phyloP scores from a whole-genome alignment of 1,140 invertebrate species.

The Macrotrachela quadricornifera region DNA sequence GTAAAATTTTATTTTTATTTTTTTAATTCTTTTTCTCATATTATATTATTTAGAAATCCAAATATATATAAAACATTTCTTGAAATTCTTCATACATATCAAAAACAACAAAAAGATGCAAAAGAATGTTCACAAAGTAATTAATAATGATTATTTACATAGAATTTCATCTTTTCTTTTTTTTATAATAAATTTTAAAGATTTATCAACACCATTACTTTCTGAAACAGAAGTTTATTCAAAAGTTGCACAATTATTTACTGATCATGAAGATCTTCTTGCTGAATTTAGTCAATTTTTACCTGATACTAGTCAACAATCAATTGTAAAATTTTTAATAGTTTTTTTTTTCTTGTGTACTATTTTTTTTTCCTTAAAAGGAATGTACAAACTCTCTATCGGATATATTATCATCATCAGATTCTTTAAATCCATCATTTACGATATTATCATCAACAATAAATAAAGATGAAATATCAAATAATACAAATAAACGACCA shows the following conservation, averaged over 20 bases:
- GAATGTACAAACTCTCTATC: too few species aligned
- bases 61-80: slow-evolving; percentile 95
- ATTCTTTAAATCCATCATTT: slow-evolving; percentile 12
- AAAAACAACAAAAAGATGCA: slow-evolving; percentile 74
- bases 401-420: too few species aligned
- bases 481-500: too few species aligned
- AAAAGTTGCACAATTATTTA: slow-evolving; percentile 83
- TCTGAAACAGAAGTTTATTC: slow-evolving; percentile 74
- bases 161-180: too few species aligned
- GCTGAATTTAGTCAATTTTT: slow-evolving; percentile 90
- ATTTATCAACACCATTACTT: slow-evolving; percentile 21
- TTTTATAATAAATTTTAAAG: too few species aligned
- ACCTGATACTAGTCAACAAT: slow-evolving; percentile 57
- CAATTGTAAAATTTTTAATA: slow-evolving; percentile 14
- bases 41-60: slow-evolving; percentile 31
- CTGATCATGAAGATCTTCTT: slow-evolving; percentile 84
- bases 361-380: too few species aligned
- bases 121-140: slow-evolving; percentile 40
- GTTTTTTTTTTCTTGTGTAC: too few species aligned
- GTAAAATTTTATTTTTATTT: background rate
- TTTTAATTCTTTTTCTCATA: too few species aligned
- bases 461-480: too few species aligned
- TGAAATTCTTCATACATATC: slow-evolving; percentile 93
- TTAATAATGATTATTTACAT: too few species aligned
- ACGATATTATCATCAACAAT: too few species aligned